Conservation (phyloP, 1,140 invertebrate species). For the Papilio glaucus region DNA sequence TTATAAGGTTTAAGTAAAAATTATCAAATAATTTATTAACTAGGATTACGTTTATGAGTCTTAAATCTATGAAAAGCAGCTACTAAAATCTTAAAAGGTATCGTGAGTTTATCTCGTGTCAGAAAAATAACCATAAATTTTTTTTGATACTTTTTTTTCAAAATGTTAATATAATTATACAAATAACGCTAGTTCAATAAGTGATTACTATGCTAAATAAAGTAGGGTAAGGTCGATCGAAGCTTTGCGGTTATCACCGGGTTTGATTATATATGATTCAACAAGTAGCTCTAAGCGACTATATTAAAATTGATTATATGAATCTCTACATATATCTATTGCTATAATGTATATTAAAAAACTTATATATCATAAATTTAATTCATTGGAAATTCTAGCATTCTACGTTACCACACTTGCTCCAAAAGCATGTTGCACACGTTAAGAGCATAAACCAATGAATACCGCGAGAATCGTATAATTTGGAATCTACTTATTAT, state of each 20-base stretch:
- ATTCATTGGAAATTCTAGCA: conserved; percentile 10
- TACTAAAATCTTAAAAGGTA: not conserved
- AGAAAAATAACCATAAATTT: too few species aligned
- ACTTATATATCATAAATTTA: not conserved
- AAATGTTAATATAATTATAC: not conserved
- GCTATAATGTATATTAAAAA: not conserved
- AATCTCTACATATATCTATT: not conserved
- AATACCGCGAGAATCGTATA: too few species aligned
- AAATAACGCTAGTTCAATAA: not conserved
- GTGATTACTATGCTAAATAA: conserved; percentile 18
- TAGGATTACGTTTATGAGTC: conserved; percentile 7
- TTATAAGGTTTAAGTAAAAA: not conserved
- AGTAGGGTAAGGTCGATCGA: conserved; percentile 28
- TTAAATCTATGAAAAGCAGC: conserved; percentile 7
- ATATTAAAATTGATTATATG: not conserved
- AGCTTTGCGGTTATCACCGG: conserved; percentile 33
- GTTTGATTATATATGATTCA: conserved; percentile 4
- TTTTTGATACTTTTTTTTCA: not conserved
- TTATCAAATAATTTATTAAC: conserved; percentile 8
- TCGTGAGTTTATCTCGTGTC: not conserved
- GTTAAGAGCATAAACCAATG: not conserved
- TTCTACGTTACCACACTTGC: conserved; percentile 12
- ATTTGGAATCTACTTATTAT: not conserved
- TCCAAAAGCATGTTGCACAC: not conserved
- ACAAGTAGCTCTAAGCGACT: not conserved